These are phyloP conservation scores for Pelvicachromis taeniatus DNA, from an alignment of 2,113 vertebrate genomes.

Conservation along the genomic window DNA sequence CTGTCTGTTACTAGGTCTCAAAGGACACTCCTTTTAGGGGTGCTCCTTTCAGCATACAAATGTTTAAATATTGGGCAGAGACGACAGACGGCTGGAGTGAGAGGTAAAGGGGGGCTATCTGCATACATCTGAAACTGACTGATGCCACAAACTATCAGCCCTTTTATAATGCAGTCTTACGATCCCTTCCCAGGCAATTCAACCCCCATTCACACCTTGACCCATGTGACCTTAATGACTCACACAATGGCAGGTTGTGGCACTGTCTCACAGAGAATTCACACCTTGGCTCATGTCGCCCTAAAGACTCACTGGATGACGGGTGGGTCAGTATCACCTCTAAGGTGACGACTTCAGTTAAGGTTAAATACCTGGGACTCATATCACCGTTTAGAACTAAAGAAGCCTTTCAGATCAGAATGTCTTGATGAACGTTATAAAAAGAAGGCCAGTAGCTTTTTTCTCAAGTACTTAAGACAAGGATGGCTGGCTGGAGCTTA, in stretches of 20 bases:
- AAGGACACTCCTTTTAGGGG: neutral
- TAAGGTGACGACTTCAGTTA: neutral
- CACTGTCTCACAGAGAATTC: neutral
- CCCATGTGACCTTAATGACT: neutral
- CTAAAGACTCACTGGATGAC: neutral
- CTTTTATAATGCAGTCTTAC: neutral
- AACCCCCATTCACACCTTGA: neutral
- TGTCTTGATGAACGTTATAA: neutral
- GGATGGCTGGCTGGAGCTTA: neutral
- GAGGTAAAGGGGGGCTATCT: neutral
- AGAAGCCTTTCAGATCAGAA: neutral
- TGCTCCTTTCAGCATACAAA: neutral
- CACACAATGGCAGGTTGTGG: neutral
- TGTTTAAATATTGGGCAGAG: neutral
- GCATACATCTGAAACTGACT: neutral
- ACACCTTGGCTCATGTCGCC: neutral
- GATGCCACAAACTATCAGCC: neutral
- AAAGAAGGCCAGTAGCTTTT: neutral
- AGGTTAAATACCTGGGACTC: neutral
- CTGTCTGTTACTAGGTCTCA: neutral
- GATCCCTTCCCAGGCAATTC: neutral
- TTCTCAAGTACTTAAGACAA: fast-evolving
- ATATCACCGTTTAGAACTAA: neutral
- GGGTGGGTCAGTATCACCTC: neutral
- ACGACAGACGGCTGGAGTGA: fast-evolving